phyloP scores from a whole-genome alignment of 1,140 invertebrate species.

The Drosophila saltans region DNA sequence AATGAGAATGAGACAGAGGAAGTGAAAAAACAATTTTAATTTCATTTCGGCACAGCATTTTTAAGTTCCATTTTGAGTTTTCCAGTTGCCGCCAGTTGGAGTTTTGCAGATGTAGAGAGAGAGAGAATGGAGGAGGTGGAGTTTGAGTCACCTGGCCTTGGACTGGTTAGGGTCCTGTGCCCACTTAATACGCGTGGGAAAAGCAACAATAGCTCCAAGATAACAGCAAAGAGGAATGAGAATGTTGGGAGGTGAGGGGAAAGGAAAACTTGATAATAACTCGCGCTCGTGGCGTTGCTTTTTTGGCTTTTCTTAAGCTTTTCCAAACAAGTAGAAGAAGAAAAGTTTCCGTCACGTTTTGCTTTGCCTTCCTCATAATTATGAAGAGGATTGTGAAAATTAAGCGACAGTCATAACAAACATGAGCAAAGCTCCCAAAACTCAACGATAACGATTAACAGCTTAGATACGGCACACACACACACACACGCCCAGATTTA shows the following conservation, averaged over 20 bases:
- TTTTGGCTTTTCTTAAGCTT: slow-evolving; percentile 76
- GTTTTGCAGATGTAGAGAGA: too few relatives aligned
- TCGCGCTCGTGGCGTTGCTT: slow-evolving; percentile 58
- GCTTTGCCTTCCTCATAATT: slow-evolving; percentile 58
- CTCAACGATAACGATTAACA: slow-evolving; percentile 64
- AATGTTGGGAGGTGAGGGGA: slow-evolving; percentile 8
- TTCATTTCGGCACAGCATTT: slow-evolving; percentile 71
- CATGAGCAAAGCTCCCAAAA: slow-evolving; percentile 43
- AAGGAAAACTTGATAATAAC: slow-evolving; percentile 73
- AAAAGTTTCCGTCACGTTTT: slow-evolving; percentile 51
- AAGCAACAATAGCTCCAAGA: slow-evolving; percentile 61
- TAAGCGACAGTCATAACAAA: slow-evolving; percentile 65
- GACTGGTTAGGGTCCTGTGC: slow-evolving; percentile 22
- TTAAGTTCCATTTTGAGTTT: slow-evolving; percentile 59
- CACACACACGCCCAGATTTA: slow-evolving; percentile 2
- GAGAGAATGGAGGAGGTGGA: not conserved
- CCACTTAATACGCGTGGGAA: slow-evolving; percentile 78
- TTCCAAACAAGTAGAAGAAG: not conserved
- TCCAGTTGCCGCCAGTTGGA: not conserved
- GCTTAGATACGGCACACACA: slow-evolving; percentile 6
- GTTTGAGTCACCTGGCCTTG: slow-evolving; percentile 29
- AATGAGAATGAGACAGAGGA: not conserved
- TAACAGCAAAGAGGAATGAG: not conserved
- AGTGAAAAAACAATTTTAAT: slow-evolving; percentile 70
- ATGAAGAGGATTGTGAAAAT: slow-evolving; percentile 68